Percentiles rank a stretch among this genome's conserved stretches.
Evolutionary conservation across 2,888 invertebrate genomes (phyloP).

Genomic region (Cotesia congregata): DNA sequence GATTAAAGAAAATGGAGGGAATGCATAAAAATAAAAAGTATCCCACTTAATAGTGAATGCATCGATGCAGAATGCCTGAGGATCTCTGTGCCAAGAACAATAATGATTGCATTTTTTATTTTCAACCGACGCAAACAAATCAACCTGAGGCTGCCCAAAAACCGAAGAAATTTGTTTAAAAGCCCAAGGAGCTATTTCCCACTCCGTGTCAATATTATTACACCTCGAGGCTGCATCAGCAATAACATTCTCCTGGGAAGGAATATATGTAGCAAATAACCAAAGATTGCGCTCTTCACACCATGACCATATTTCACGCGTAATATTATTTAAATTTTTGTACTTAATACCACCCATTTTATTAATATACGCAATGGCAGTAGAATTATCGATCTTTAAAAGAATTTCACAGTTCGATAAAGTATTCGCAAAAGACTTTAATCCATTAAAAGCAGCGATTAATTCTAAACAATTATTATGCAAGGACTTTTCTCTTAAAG

Average conservation of each 20-base stretch:
- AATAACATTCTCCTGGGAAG: conserved; percentile 36
- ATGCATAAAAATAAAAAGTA: conserved; percentile 42
- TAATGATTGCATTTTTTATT: conserved; percentile 38
- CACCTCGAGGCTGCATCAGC: conserved; percentile 41
- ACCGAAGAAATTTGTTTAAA: conserved; percentile 31
- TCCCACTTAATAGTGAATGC: conserved; percentile 33
- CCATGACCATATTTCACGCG: conserved; percentile 43
- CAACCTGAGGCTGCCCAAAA: conserved; percentile 37
- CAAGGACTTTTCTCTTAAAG: not conserved
- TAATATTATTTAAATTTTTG: conserved; percentile 26
- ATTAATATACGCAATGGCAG: conserved; percentile 44
- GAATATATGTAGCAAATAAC: conserved; percentile 40
- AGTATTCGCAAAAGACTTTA: conserved; percentile 39
- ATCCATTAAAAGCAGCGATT: conserved; percentile 35
- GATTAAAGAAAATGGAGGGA: conserved; percentile 41
- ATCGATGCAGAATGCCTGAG: conserved; percentile 33
- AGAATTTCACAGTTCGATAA: conserved; percentile 36
- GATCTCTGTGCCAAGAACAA: conserved; percentile 41
- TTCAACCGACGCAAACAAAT: conserved; percentile 37
- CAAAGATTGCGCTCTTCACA: conserved; percentile 37
- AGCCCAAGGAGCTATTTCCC: conserved; percentile 30
- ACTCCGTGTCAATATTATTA: conserved; percentile 40
- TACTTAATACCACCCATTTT: conserved; percentile 40
- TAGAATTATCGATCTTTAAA: conserved; percentile 41
- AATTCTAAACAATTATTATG: conserved; percentile 41